Evolutionary conservation across 2,797 vertebrate species (phyloP), one percentile per base, ranked within the genome.

Genomic region (Protosalanx chinensis): DNA sequence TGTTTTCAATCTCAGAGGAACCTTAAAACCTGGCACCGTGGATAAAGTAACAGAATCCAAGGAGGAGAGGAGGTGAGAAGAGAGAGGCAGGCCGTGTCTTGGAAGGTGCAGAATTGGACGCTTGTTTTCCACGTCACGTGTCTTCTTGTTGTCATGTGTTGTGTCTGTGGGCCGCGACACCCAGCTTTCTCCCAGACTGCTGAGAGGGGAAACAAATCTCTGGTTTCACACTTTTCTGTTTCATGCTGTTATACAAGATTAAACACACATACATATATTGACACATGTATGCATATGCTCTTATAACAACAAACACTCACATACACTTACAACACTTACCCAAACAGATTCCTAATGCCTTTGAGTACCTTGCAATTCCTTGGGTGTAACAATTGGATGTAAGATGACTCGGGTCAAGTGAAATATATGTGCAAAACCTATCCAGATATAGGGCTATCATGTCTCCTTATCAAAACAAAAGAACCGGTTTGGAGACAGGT

Each of bases 61-160:
- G 5, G 18, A 5, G 18, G 51, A n/a, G 51, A 53, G 51, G 51
- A 53, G 51, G 51, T 16, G 51, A 53, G 51, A 6, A 53, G 51
- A 3, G 18, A 16, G 51, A 41, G 37, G 30, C 64, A 6, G 70
- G 57, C 72, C 30, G 3, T 27, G 16, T 79, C 71, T 84, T 72
- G 79, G 71, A 78, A 82, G 74, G 67, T 15, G 51, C 68, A 0
- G 67, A 71, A 56, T 60, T 62, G 58, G 57, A 72, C 68, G 66
- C 27, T 49, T 18, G 51, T 53, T 87, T 81, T 81, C 68, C 78
- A 83, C 82, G 53, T 67, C 68, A 59, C 20, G 16, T 75, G 76
- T 84, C 75, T 76, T 74, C 20, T 46, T 78, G 74, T 81, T 60
- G 79, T 77, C 82, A 83, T 80, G 79, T 81, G 81, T 80, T 73